Evolutionary conservation across 2,888 invertebrate genomes (phyloP).

Genomic region (Drosophila macrospina): DNA sequence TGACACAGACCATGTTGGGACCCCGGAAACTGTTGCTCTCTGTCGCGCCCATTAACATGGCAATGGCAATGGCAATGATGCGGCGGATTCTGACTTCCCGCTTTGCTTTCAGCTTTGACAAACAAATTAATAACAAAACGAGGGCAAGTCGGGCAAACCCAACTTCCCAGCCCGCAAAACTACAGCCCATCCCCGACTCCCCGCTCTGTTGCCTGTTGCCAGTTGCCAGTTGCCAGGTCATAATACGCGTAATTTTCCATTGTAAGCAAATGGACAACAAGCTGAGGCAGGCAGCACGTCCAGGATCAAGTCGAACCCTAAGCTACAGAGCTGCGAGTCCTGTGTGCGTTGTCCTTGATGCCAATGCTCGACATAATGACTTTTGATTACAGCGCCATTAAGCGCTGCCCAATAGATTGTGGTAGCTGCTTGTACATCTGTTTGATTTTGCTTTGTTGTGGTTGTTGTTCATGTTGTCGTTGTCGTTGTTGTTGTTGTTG

Average conservation of each 20-base stretch:
- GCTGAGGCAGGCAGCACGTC: constrained; percentile 54
- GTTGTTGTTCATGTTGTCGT: constrained; percentile 10
- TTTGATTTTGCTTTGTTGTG: constrained; percentile 60
- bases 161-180: neutral
- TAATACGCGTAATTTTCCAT: constrained; percentile 78
- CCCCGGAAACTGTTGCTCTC: constrained; percentile 55
- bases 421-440: constrained; percentile 65
- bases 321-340: constrained; percentile 4
- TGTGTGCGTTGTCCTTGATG: constrained; percentile 68
- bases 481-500: constrained; percentile 24
- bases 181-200: neutral
- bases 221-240: constrained; percentile 39
- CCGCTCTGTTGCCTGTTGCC: neutral
- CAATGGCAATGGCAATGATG: constrained; percentile 46
- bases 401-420: constrained; percentile 45
- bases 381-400: constrained; percentile 80
- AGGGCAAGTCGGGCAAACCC: constrained; percentile 55
- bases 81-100: constrained; percentile 66
- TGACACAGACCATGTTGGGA: constrained; percentile 7
- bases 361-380: constrained; percentile 72
- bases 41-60: constrained; percentile 48
- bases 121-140: constrained; percentile 76
- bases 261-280: constrained; percentile 68
- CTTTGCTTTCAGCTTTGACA: constrained; percentile 60
- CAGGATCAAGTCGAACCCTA: constrained; percentile 22